Base-by-base conservation (phyloP, 2,797 vertebrate species). In the Acanthis flammea region DNA sequence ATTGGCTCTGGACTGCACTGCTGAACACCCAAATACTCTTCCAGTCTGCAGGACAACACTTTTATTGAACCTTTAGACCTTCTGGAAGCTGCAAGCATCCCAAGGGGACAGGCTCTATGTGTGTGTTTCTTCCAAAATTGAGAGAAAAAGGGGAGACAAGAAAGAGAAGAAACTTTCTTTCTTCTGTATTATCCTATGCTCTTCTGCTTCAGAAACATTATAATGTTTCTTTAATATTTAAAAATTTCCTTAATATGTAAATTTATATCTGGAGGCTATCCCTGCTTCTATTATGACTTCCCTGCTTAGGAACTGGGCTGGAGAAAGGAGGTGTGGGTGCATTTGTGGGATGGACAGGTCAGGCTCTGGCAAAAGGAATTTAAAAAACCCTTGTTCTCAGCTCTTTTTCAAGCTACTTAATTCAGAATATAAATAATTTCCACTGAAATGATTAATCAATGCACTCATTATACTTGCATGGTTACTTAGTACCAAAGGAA, bases 371-470 rank as follows among this genome's bases (percentile, higher is more conserved):
- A 88, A 80, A 19, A 74, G 14, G 15, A 79, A 76, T 41, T 12
- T 15, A 10, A 31, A 13, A 19, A 22, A 19, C 9, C 6, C 27
- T 9, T 44, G 7, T 79, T 88, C 30, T 76, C 9, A 0, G 77
- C 27, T 92, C 25, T 76, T 71, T 76, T 79, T 47, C 35, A 79
- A 82, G 86, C 19, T 48, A 47, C 41, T 89, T 93, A 58, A 77
- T 77, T 86, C 66, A 37, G 58, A 90, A 86, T 88, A 90, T 39
- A 80, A 93, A 93, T 80, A 18, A 83, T 96, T 81, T 92, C 66
- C 41, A 51, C 19, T 41, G 60, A 88, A 94, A 95, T 90, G 54
- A 95, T 95, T 96, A 94, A 94, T 95, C 91, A 95, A 45, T 83
- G 44, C 51, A 86, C 75, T 96, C 68, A 86, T 95, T 96, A 90